Base-by-base conservation (phyloP, 2,888 invertebrate genomes). In the Ctena decussata region DNA sequence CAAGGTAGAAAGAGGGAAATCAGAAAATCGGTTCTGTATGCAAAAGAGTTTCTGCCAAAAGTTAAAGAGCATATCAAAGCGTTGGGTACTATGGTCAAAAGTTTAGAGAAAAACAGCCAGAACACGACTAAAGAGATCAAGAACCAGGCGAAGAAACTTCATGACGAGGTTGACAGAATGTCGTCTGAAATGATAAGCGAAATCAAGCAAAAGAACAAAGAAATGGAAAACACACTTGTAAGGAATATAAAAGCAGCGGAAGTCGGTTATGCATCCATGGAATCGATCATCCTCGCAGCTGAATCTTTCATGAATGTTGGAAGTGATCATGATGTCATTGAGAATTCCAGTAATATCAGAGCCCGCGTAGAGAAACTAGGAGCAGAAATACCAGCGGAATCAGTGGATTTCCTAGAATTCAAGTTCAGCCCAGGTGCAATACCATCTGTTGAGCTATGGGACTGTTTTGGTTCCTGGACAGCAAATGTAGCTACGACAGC, bases 311-410 rank as follows among this genome's bases (percentile, higher is more conserved):
- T 86, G 76, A 86, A 80, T 44, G 85, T 89, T n/a, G 89, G 86
- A 8, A 89, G 89, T 57, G 89, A 89, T 70, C 89, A 86, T 77
- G 86, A 89, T 35, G 84, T 89, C 70, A 89, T 89, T 53, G 86
- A 89, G 49, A 89, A 89, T 65, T 85, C 86, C 1, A 77, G 82
- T 24, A 89, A 89, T 57, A 86, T 86, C 46, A 84, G 83, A 73
- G 84, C 85, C 21, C 75, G 89, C 6, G 84, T 89, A 11, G 89
- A 89, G 30, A 89, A 89, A 49, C 65, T 89, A 24, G 78, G 86
- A 0, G 81, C 80, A 71, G 89, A 89, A 65, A 74, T 89, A 49
- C 89, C 89, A 41, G 53, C 65, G 1, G 89, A 86, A 46, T 77
- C 89, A 0, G 82, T 89, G 2, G 89, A 86, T 24, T 89, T 89